phyloP scores from a whole-genome alignment of 2,888 invertebrate species.

The Melanostoma scalare region DNA sequence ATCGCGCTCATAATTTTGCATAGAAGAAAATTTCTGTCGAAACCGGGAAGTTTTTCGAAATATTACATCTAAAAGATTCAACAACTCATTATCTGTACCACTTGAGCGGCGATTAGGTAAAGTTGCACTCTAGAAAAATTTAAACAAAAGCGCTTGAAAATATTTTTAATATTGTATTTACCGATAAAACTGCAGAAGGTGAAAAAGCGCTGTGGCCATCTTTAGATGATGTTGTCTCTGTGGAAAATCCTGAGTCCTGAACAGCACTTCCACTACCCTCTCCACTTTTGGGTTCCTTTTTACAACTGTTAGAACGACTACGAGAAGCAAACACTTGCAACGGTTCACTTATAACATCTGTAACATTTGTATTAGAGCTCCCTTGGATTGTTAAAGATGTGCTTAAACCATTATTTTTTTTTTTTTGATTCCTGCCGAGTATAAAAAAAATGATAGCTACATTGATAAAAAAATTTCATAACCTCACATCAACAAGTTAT shows the following conservation, averaged over 20 bases:
- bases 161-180: slow-evolving; percentile 61
- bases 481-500: too few species aligned
- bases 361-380: neutral
- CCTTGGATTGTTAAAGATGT: too few species aligned
- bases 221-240: slow-evolving; percentile 92
- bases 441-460: too few species aligned
- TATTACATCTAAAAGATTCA: slow-evolving; percentile 93
- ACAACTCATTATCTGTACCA: slow-evolving; percentile 90
- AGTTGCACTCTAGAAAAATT: slow-evolving; percentile 76
- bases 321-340: slow-evolving; percentile 81
- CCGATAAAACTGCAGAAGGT: slow-evolving; percentile 84
- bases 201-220: slow-evolving; percentile 90
- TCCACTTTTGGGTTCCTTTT: slow-evolving; percentile 86
- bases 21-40: slow-evolving; percentile 87
- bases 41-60: slow-evolving; percentile 89
- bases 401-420: too few species aligned
- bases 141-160: neutral
- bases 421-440: too few species aligned
- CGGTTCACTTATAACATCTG: slow-evolving; percentile 38
- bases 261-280: slow-evolving; percentile 85
- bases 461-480: too few species aligned
- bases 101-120: slow-evolving; percentile 79
- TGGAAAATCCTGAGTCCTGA: slow-evolving; percentile 94
- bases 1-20: slow-evolving; percentile 83
- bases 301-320: slow-evolving; percentile 85